Evolutionary conservation across 1,140 invertebrate species (phyloP).

Genomic region (Mycetomoellerius zeteki): DNA sequence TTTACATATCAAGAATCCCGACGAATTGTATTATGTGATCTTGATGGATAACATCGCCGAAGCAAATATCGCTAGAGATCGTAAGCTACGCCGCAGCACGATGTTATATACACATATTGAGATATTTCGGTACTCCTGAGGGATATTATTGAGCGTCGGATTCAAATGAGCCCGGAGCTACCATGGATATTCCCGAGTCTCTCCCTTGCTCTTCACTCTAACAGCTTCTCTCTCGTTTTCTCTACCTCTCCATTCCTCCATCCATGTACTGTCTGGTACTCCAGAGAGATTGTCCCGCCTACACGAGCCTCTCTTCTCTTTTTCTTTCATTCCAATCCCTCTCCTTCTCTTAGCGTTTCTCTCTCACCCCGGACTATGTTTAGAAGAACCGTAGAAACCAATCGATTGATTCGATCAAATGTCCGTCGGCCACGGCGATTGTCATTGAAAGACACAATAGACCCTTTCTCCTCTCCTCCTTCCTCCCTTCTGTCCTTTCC

Average conservation of each 20-base stretch:
- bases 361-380: conserved; percentile 63
- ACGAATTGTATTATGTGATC: conserved; percentile 63
- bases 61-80: conserved; percentile 51
- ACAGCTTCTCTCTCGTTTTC: conserved; percentile 13
- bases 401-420: conserved; percentile 85
- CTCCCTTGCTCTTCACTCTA: conserved; percentile 24
- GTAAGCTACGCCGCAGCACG: conserved; percentile 35
- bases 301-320: conserved; percentile 9
- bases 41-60: conserved; percentile 64
- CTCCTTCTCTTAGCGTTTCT: conserved; percentile 49
- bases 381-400: conserved; percentile 80
- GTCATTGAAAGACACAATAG: conserved; percentile 84
- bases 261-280: conserved; percentile 9
- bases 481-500: conserved; percentile 21
- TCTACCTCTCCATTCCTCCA: conserved; percentile 31
- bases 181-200: conserved; percentile 68
- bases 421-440: conserved; percentile 82
- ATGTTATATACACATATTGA: conserved; percentile 58
- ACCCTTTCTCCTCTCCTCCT: conserved; percentile 64
- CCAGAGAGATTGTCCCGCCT: conserved; percentile 31
- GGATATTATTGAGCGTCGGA: conserved; percentile 82
- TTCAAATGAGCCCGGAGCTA: conserved; percentile 82
- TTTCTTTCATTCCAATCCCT: conserved; percentile 39
- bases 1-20: neutral
- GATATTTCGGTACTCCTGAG: conserved; percentile 80